A percentile compares a stretch with the other conserved stretches of the same genome.
These are phyloP conservation scores for Phyllotis vaccarum DNA, from an alignment of 2,797 vertebrate genomes.

Conservation along the genomic window DNA sequence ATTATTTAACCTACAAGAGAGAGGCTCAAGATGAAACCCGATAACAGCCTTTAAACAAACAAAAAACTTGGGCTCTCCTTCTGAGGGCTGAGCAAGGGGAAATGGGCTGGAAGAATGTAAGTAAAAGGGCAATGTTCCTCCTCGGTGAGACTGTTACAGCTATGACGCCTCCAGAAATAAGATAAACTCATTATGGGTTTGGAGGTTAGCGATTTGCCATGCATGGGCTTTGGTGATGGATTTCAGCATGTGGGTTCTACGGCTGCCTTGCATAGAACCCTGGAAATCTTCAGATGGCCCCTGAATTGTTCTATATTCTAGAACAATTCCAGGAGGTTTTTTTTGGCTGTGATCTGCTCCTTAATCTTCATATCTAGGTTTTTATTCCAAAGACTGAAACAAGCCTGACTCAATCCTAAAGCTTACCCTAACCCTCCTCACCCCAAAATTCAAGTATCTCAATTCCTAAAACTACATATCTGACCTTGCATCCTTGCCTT, in stretches of 20 bases:
- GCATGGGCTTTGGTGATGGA: slow-evolving; percentile 25
- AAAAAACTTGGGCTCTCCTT: slow-evolving; percentile 31
- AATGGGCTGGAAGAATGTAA: slow-evolving; percentile 65
- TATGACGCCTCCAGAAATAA: slow-evolving; percentile 45
- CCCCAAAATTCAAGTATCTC: slow-evolving; percentile 8
- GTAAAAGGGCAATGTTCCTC: slow-evolving; percentile 49
- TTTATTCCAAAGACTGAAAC: background rate
- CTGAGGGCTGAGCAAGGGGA: slow-evolving; percentile 31
- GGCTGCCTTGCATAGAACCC: slow-evolving; percentile 4
- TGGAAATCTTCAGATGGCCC: slow-evolving; percentile 47
- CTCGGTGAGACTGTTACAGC: slow-evolving; percentile 51
- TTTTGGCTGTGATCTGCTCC: slow-evolving; percentile 40
- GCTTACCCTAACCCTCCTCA: background rate
- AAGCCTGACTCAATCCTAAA: slow-evolving; percentile 51
- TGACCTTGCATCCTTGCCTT: background rate
- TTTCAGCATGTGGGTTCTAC: background rate
- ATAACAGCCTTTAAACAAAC: slow-evolving; percentile 55
- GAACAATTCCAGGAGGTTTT: background rate
- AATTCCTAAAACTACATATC: slow-evolving; percentile 3
- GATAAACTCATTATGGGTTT: slow-evolving; percentile 61
- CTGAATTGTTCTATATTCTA: background rate
- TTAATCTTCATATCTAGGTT: slow-evolving; percentile 16
- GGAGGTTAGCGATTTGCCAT: slow-evolving; percentile 49
- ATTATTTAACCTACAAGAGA: slow-evolving; percentile 64
- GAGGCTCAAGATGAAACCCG: slow-evolving; percentile 49